Evolutionary conservation across 2,888 invertebrate genomes (phyloP), one percentile per base, ranked within the genome.

Genomic region (Phaonia tiefii): DNA sequence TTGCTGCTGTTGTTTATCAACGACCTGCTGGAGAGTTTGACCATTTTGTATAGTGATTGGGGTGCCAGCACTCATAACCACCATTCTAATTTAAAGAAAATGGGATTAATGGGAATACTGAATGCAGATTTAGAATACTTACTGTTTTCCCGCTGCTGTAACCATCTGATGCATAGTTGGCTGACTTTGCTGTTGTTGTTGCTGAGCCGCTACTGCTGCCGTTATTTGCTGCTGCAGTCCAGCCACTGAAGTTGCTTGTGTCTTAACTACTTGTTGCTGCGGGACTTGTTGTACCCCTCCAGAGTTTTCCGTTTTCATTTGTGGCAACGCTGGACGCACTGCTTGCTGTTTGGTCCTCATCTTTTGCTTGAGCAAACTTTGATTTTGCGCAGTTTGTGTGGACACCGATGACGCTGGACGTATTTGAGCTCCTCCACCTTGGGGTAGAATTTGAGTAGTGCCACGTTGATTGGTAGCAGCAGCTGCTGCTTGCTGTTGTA

Each of bases 381-480:
- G 91, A 78, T 91, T 91, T 80, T 91, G 90, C 1, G 92, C 91
- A 0, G 97, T 97, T 90, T 97, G 97, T 0, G 97, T 97, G 5
- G 96, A 96, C 11, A 97, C 96, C 0, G 96, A 96, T 85, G 96
- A 95, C 3, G 92, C 95, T 0, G 96, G 96, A 66, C 96, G 92
- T 83, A 95, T 94, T 85, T 93, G 93, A 8, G 89, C 84, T 26
- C 89, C 89, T 25, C 89, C 89, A 67, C 92, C 91, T 86, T 93
- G 92, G 0, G 95, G 95, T 83, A 95, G 87, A 72, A 95, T 94
- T 72, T 93, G 89, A 15, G 91, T 88, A 8, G 86, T 83, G 7
- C 90, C 87, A 42, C 86, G 85, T 51, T 86, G 90, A 8, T 85
- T 84, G 67, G 75, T 85, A 1, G 84, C 85, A 1, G 85, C 86